Conservation (phyloP, 1,140 invertebrate genomes). For the Zaprionus lachaisei region DNA sequence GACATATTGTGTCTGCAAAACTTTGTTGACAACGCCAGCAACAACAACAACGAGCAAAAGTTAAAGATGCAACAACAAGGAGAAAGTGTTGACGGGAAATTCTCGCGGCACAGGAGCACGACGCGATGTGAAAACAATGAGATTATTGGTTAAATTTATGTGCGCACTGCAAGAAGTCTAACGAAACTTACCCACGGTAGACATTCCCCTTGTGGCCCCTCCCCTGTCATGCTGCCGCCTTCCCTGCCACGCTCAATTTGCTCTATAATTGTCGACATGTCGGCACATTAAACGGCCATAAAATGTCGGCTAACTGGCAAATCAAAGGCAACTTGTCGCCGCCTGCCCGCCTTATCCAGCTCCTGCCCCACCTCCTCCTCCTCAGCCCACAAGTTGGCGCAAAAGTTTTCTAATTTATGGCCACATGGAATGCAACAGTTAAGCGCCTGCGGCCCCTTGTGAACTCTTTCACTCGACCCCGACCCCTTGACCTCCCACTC, state of each 20-base stretch:
- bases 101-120: conserved; percentile 60
- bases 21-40: conserved; percentile 72
- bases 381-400: conserved; percentile 12
- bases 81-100: conserved; percentile 51
- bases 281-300: conserved; percentile 80
- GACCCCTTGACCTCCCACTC: conserved; percentile 26
- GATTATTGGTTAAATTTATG: conserved; percentile 79
- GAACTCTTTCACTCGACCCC: conserved; percentile 23
- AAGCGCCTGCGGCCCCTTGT: conserved; percentile 65
- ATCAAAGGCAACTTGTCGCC: conserved; percentile 77
- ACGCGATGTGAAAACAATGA: conserved; percentile 74
- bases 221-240: neutral
- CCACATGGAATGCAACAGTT: conserved; percentile 73
- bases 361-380: neutral
- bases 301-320: conserved; percentile 69
- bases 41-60: conserved; percentile 37
- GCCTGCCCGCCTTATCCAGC: neutral
- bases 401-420: conserved; percentile 78
- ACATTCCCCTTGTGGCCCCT: too few relatives aligned
- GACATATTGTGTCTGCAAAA: conserved; percentile 81
- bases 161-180: conserved; percentile 51
- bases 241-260: conserved; percentile 31
- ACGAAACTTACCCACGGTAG: neutral
- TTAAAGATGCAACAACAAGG: conserved; percentile 46
- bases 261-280: conserved; percentile 76